Evolutionary conservation across 2,888 invertebrate genomes (phyloP).

Genomic region (Vanessa cardui): DNA sequence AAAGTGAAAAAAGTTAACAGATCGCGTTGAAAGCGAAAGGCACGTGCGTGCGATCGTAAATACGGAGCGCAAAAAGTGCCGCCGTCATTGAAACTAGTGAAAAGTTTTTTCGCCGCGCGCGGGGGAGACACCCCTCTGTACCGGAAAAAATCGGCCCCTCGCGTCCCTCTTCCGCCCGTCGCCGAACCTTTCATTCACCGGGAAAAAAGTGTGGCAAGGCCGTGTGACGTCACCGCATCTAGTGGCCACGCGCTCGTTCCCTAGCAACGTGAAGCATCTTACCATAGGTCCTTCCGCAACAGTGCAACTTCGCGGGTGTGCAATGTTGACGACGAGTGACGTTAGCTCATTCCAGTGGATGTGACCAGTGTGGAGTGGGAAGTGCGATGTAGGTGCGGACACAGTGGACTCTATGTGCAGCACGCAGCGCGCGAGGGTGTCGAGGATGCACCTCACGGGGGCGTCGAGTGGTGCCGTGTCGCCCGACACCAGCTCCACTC

Average conservation of each 20-base stretch:
- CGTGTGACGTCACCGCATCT: constrained; percentile 81
- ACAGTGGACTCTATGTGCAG: constrained; percentile 75
- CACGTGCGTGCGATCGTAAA: constrained; percentile 75
- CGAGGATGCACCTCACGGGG: constrained; percentile 81
- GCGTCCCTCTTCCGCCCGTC: constrained; percentile 77
- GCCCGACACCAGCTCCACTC: constrained; percentile 87
- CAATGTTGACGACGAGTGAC: constrained; percentile 56
- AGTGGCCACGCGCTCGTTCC: constrained; percentile 78
- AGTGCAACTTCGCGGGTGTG: constrained; percentile 43
- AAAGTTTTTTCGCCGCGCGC: constrained; percentile 78
- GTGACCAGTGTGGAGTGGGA: constrained; percentile 54
- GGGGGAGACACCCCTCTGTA: constrained; percentile 75
- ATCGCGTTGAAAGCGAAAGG: constrained; percentile 62
- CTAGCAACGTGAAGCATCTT: constrained; percentile 71
- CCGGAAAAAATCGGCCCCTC: constrained; percentile 79
- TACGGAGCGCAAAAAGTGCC: constrained; percentile 78
- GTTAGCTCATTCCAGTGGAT: constrained; percentile 55
- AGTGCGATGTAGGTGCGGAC: constrained; percentile 65
- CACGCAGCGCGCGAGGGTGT: constrained; percentile 77
- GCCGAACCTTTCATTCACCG: constrained; percentile 85
- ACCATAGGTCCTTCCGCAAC: constrained; percentile 39
- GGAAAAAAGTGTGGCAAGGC: constrained; percentile 84
- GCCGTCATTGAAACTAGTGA: constrained; percentile 81
- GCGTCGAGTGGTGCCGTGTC: constrained; percentile 84
- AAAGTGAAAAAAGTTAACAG: constrained; percentile 25